Evolutionary conservation across 2,113 vertebrate species (phyloP).

Genomic region (Seriola quinqueradiata): DNA sequence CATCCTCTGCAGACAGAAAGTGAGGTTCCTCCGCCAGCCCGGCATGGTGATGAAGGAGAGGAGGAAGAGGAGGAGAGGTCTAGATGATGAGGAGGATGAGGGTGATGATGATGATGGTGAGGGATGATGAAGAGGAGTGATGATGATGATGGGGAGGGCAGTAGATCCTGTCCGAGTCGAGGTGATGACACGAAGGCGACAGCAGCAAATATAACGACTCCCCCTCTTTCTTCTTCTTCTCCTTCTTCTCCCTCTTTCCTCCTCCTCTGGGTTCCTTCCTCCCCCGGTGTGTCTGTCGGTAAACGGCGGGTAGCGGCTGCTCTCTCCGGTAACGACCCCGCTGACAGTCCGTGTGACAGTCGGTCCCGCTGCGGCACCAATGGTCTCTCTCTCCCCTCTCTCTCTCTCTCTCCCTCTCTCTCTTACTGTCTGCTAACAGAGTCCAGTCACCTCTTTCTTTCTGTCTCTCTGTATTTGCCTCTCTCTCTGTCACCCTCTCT

Average conservation of each 20-base stretch:
- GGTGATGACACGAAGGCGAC: conserved; percentile 47
- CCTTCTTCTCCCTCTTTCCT: conserved; percentile 26
- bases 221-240: not conserved
- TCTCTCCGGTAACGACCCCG: conserved; percentile 63
- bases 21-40: conserved; percentile 79
- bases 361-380: conserved; percentile 76
- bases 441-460: conserved; percentile 37
- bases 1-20: conserved; percentile 81
- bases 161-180: conserved; percentile 63
- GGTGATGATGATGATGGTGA: not conserved
- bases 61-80: conserved; percentile 5
- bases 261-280: not conserved
- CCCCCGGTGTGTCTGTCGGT: conserved; percentile 7
- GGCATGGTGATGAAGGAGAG: conserved; percentile 69
- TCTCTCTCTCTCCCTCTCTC: conserved; percentile 9
- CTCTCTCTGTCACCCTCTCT: not conserved
- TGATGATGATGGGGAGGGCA: conserved; percentile 23
- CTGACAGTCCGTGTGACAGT: conserved; percentile 71
- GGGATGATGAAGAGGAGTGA: conserved; percentile 9
- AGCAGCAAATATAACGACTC: conserved; percentile 13
- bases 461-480: not conserved
- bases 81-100: not conserved
- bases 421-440: conserved; percentile 20
- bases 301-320: conserved; percentile 48
- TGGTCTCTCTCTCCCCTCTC: conserved; percentile 19